A percentile compares a stretch with the other conserved stretches of the same genome.
phyloP scores from a whole-genome alignment of 2,113 vertebrate species.

The Lophotis ruficrista region DNA sequence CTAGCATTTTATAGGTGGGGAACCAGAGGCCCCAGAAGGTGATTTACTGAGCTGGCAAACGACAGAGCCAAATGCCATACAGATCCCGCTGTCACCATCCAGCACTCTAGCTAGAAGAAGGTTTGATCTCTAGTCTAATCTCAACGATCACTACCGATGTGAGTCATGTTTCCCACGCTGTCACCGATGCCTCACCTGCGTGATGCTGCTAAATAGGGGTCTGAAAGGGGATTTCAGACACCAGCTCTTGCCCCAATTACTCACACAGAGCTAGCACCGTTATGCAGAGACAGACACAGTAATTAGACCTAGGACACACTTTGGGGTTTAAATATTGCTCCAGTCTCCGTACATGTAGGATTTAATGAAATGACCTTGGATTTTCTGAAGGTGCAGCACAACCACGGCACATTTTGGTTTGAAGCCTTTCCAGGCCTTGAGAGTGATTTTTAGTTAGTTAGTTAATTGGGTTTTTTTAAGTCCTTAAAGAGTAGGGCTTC shows the following conservation, averaged over 20 bases:
- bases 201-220: background rate
- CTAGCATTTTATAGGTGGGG: background rate
- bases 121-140: background rate
- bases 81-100: background rate
- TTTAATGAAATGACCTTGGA: background rate
- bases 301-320: background rate
- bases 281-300: background rate
- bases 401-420: rapidly evolving
- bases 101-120: background rate
- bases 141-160: background rate
- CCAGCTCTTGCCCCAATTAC: background rate
- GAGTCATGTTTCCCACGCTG: conserved; percentile 65
- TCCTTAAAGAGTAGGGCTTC: background rate
- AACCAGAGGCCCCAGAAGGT: background rate
- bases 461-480: background rate
- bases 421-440: background rate
- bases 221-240: conserved; percentile 51
- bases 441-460: conserved; percentile 16
- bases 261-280: background rate
- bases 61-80: background rate
- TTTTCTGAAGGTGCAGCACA: background rate
- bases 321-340: background rate
- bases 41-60: background rate
- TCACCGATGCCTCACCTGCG: conserved; percentile 27
- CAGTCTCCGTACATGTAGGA: background rate